Evolutionary conservation across 2,888 invertebrate species (phyloP).

Genomic region (Drosophila picticornis): DNA sequence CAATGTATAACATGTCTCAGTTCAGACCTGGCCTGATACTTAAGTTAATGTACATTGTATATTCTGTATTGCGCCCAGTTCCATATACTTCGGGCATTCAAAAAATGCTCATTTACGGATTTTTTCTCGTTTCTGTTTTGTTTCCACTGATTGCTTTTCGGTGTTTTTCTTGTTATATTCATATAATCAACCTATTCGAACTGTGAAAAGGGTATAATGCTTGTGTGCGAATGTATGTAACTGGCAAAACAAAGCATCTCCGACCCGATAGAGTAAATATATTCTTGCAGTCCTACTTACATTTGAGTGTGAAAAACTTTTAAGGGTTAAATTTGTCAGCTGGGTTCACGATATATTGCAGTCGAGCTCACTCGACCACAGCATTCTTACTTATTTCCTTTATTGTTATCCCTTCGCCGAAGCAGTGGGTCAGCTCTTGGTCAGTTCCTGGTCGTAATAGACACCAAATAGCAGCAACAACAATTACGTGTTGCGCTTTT

Average conservation of each 20-base stretch:
- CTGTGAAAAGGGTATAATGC: neutral
- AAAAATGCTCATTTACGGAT: slow-evolving; percentile 14
- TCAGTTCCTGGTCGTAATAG: slow-evolving; percentile 30
- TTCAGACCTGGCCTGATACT: neutral
- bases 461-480: slow-evolving; percentile 37
- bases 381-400: slow-evolving; percentile 2
- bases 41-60: neutral
- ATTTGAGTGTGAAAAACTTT: neutral
- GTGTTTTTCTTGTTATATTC: slow-evolving; percentile 13
- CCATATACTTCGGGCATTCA: slow-evolving; percentile 4
- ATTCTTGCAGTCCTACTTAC: neutral
- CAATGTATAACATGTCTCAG: neutral
- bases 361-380: slow-evolving; percentile 8
- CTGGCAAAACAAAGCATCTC: neutral
- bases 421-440: slow-evolving; percentile 23
- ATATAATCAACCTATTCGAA: neutral
- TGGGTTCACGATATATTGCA: neutral
- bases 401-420: slow-evolving; percentile 29
- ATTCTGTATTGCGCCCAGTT: neutral
- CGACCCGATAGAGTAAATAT: neutral
- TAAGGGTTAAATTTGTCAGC: neutral
- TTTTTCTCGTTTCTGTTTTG: slow-evolving; percentile 13
- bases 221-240: neutral
- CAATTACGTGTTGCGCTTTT: slow-evolving; percentile 78
- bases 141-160: slow-evolving; percentile 41